Percentiles rank a stretch among this genome's conserved stretches.
These are phyloP conservation scores for Oreochromis mossambicus DNA, from an alignment of 2,797 vertebrate species.

Conservation along the genomic window DNA sequence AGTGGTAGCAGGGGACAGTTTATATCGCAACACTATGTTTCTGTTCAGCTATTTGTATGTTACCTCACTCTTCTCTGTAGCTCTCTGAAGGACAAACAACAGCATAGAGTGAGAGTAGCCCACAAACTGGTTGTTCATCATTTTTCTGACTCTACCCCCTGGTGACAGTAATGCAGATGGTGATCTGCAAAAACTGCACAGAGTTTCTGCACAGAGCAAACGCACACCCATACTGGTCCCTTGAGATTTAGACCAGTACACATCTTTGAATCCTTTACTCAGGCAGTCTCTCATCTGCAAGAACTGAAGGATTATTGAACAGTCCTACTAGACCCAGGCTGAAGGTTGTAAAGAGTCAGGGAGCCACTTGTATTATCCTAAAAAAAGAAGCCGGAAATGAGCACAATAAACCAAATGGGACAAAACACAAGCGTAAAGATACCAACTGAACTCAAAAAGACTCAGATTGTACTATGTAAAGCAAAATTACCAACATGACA, in stretches of 20 bases:
- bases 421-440: not conserved
- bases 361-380: not conserved
- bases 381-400: not conserved
- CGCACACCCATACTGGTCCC: not conserved
- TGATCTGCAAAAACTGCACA: not conserved
- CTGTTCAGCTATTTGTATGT: not conserved
- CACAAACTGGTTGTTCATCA: not conserved
- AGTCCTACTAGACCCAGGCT: not conserved
- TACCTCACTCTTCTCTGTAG: not conserved
- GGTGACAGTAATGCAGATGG: not conserved
- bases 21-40: not conserved
- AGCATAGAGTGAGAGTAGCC: not conserved
- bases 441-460: not conserved
- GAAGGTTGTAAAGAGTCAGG: not conserved
- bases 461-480: accelerated
- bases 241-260: not conserved
- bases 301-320: not conserved
- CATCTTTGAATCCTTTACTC: not conserved
- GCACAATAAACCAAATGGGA: not conserved
- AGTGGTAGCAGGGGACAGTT: not conserved
- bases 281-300: accelerated
- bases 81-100: not conserved
- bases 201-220: not conserved
- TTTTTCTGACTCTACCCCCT: not conserved
- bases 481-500: not conserved